Base-by-base conservation (phyloP, 2,888 invertebrate species). In the Caenorhabditis imperialis region DNA sequence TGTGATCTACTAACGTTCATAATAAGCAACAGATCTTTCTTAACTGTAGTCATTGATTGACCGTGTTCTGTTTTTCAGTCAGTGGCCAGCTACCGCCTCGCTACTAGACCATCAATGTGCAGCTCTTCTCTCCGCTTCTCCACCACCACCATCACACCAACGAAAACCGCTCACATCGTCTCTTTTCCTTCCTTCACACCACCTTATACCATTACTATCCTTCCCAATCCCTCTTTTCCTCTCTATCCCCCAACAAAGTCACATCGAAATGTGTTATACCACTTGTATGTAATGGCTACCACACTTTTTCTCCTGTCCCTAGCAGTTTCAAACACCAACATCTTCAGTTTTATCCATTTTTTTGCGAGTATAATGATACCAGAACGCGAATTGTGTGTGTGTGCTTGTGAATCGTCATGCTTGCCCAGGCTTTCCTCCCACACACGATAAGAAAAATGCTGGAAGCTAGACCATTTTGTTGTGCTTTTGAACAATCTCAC, bases 11-110 rank as follows among this genome's bases (percentile, higher is more conserved):
- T 30, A 30, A 30, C 30, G 18, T n/a, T 40, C n/a, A 40, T 16
- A 16, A 40, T 40, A 18, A 16, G 40, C 16, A 40, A 40, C 5
- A 40, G 20, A 37, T 47, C 53, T 69, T 44, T 69, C 60, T 30
- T 60, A 60, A 53, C 60, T 69, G 69, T 69, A 48, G 55, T 69
- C 33, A 35, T 57, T 67, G 72, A 62, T 50, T 58, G 73, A 61
- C 72, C 61, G 45, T 75, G 70, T 71, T 45, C 58, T 62, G 51
- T 58, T 83, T 30, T 81, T 77, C 78, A 84, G 84, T 83, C 79
- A 83, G 76, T 75, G 82, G 83, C 44, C 84, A 83, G 70, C 70
- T 85, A 75, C 84, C 84, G 65, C 84, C 84, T 69, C 84, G 81
- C 78, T 80, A 78, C 77, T 82, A 80, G 75, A 65, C 61, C 63